phyloP scores from a whole-genome alignment of 2,113 vertebrate species.

The Girardinichthys multiradiatus region DNA sequence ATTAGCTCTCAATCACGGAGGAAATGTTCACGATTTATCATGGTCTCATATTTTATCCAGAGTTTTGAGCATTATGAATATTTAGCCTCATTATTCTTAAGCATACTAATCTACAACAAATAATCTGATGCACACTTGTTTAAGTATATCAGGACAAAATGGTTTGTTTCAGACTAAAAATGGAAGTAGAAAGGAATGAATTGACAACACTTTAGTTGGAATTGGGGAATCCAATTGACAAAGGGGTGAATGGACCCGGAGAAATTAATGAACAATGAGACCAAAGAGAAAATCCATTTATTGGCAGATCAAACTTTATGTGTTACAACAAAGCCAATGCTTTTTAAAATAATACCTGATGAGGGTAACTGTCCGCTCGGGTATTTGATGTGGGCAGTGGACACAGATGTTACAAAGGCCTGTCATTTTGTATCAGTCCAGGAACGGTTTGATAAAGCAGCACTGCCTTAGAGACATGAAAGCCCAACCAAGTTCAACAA shows the following conservation, averaged over 20 bases:
- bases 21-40: no score
- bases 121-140: no score
- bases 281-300: neutral
- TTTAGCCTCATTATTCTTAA: no score
- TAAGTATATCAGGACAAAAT: neutral
- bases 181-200: neutral
- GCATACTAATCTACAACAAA: no score
- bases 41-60: no score
- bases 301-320: neutral
- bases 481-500: slow-evolving; percentile 58
- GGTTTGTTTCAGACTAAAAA: neutral
- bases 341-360: neutral
- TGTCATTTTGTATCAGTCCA: slow-evolving; percentile 51
- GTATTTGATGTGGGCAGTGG: slow-evolving; percentile 26
- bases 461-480: slow-evolving; percentile 44
- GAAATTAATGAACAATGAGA: neutral
- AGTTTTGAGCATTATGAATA: no score
- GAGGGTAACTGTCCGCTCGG: neutral
- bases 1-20: no score
- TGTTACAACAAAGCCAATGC: neutral
- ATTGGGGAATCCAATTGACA: neutral
- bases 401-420: slow-evolving; percentile 42
- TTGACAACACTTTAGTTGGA: neutral
- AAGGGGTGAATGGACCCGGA: neutral
- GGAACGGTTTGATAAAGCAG: slow-evolving; percentile 39